Base-by-base conservation (phyloP, 2,888 invertebrate species). In the Criorhina ranunculi region DNA sequence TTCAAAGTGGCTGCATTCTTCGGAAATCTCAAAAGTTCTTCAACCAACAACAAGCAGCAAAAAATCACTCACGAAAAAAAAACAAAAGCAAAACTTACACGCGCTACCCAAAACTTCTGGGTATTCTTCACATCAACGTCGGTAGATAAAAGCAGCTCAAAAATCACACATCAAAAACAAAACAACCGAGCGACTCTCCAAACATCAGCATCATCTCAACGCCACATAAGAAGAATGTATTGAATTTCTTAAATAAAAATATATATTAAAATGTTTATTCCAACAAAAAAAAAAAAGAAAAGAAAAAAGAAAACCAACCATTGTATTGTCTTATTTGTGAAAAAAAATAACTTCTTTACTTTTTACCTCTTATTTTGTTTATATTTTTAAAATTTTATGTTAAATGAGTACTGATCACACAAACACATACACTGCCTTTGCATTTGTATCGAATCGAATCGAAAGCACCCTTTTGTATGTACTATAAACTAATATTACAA, bases 161-260 rank as follows among this genome's bases (percentile, higher is more conserved):
- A 12, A 29, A 12, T 7, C 15, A 51, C 15, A 51, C 57, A 33
- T 42, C 59, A 24, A n/a, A 11, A 44, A 51, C 40, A 57, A 35
- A 66, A 37, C 42, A 64, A 17, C 29, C 17, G 33, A 37, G 37
- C 42, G 55, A 42, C 46, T 19, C 8, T n/a, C n/a, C n/a, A 24
- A 24, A 24, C 12, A 33, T 66, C 44, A 75, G 11, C 72, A 73
- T 44, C 81, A 66, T 57, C 24, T 24, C 81, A 79, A 57, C 75
- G 88, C 76, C 82, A 80, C 89, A 89, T 88, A 91, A 89, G 90
- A 89, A 89, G 89, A 91, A 90, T 91, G 91, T 91, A 91, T 89
- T 91, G 89, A 90, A 89, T 90, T 90, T 90, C 91, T 90, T 90
- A 91, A 91, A 90, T 91, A 77, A 81, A 86, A 86, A 81, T 86